Base-by-base conservation (phyloP, 2,113 vertebrate genomes). In the Xiphophorus hellerii region DNA sequence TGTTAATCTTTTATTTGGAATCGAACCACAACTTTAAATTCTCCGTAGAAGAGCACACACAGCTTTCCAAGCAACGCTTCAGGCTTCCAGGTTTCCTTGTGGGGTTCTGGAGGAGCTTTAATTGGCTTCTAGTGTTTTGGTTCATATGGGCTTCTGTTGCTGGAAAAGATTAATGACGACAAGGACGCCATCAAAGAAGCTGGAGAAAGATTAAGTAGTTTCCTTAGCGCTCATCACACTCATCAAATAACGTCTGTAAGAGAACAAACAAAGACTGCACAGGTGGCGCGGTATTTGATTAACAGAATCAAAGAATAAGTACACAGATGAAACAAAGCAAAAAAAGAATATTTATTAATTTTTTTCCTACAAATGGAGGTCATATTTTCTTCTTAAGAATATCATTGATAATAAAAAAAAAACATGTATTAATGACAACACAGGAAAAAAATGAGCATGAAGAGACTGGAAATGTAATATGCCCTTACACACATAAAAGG, bases 61-160 rank as follows among this genome's bases (percentile, higher is more conserved):
- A 58, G 31, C 51, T 33, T 31, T 33, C 20, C 9, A 58, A 33
- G 20, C 48, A 14, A 31, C 2, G 25, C 68, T 35, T n/a, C 6
- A 9, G 48, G 30, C 69, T 60, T 15, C 51, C 25, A 25, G 61
- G 69, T 28, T 61, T 37, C 69, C 54, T 27, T 58, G 20, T 44
- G 28, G 11, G 11, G 60, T 44, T 27, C 13, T 44, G 37, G 27
- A 51, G 30, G 8, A 70, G 11, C 69, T 39, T 22, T 65, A 35
- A 65, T 65, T 65, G 63, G 63, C 63, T 65, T 65, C 33, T 65
- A 35, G 68, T 70, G 44, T 29, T 33, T 69, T 54, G 10, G 51
- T 20, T 48, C 44, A 37, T 17, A 28, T 39, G n/a, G 35, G 51
- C 25, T 29, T 74, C 63, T 37, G 63, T 35, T 66, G 72, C 62